These are phyloP conservation scores for Andrena dorsata DNA, from an alignment of 2,888 invertebrate genomes.

Conservation along the genomic window DNA sequence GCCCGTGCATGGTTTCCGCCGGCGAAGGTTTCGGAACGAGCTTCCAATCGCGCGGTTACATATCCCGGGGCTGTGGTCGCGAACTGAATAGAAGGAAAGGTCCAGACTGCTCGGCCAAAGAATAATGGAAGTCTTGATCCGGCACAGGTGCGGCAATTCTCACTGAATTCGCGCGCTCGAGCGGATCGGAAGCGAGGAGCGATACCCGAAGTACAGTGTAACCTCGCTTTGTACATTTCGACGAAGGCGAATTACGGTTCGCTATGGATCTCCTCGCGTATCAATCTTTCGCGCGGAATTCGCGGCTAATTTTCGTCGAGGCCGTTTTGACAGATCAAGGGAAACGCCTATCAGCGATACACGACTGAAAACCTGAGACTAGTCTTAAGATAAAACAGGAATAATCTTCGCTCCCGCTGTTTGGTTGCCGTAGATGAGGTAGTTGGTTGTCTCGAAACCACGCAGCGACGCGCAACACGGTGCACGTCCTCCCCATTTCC, in stretches of 20 bases:
- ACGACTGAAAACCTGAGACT: constrained; percentile 14
- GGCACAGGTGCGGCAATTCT: constrained; percentile 67
- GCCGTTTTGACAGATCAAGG: background rate
- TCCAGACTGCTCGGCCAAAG: constrained; percentile 3
- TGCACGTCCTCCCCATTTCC: constrained; percentile 23
- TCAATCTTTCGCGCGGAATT: background rate
- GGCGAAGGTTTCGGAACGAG: background rate
- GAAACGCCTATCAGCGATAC: background rate
- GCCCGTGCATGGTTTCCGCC: background rate
- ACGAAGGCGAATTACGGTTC: background rate
- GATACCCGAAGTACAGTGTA: background rate
- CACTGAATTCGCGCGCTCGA: constrained; percentile 69
- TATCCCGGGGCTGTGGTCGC: background rate
- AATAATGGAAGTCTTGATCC: constrained; percentile 39
- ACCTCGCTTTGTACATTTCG: background rate
- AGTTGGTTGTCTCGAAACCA: constrained; percentile 63
- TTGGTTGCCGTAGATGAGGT: constrained; percentile 62
- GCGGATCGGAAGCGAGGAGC: constrained; percentile 38
- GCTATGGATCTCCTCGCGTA: background rate
- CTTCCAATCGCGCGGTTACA: background rate
- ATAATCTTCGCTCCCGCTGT: constrained; percentile 36
- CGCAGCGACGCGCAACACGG: constrained; percentile 28
- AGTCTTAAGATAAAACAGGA: constrained; percentile 43
- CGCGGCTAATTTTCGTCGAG: background rate
- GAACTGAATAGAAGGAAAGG: background rate